Conservation (phyloP, 1,140 invertebrate genomes). For the Zaprionus nigranus region DNA sequence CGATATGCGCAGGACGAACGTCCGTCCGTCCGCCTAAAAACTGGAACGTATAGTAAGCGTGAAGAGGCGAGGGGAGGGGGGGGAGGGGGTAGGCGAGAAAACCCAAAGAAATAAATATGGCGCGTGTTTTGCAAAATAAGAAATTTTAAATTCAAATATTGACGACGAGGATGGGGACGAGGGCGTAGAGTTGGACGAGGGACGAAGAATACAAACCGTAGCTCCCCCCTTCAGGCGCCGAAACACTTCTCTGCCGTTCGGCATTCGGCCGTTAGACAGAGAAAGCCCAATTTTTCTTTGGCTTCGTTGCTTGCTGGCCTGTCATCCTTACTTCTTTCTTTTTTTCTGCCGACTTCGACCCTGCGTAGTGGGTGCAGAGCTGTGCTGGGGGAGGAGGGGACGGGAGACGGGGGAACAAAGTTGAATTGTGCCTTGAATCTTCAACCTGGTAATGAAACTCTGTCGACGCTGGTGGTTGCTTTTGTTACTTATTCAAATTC, state of each 20-base stretch:
- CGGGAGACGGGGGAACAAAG: neutral
- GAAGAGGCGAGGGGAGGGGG: neutral
- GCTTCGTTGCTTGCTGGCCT: conserved; percentile 12
- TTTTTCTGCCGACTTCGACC: conserved; percentile 23
- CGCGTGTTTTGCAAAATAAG: conserved; percentile 67
- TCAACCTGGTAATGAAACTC: conserved; percentile 23
- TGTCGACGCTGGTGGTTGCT: conserved; percentile 59
- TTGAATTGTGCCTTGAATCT: conserved; percentile 32
- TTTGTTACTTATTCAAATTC: conserved; percentile 62
- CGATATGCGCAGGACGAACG: conserved; percentile 28
- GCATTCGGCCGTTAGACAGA: conserved; percentile 1
- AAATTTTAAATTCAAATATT: conserved; percentile 82
- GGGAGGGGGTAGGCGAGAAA: conserved; percentile 44
- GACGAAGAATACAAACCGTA: no score
- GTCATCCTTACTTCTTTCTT: neutral
- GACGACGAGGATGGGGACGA: conserved; percentile 56
- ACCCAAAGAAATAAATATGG: conserved; percentile 78
- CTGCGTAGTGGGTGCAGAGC: conserved; percentile 10
- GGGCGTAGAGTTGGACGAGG: neutral
- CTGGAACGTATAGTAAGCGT: conserved; percentile 43
- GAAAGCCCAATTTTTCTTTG: conserved; percentile 51
- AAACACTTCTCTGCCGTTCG: neutral
- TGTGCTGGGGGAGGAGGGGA: neutral
- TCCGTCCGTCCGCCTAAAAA: conserved; percentile 35
- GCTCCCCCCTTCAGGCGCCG: neutral